These are phyloP conservation scores for Apantesis nais DNA, from an alignment of 2,888 invertebrate genomes.

Conservation along the genomic window DNA sequence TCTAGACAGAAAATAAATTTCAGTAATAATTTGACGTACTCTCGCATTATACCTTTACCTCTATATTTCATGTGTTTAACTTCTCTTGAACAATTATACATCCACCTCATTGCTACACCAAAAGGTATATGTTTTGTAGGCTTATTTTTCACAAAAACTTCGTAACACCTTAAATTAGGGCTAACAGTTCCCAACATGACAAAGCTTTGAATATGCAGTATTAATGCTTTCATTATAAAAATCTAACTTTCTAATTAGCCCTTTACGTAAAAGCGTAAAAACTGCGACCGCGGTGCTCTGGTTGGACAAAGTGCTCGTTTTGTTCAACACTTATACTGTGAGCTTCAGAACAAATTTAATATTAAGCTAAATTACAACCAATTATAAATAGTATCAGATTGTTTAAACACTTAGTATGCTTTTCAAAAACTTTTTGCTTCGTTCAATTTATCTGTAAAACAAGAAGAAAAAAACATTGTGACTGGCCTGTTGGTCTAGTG, in stretches of 20 bases:
- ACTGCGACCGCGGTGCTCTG: slow-evolving; percentile 55
- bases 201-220: slow-evolving; percentile 47
- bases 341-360: slow-evolving; percentile 23
- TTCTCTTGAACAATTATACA: slow-evolving; percentile 16
- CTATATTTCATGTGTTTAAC: neutral
- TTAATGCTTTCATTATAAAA: slow-evolving; percentile 59
- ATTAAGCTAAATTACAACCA: no score
- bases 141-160: slow-evolving; percentile 31
- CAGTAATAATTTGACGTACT: neutral
- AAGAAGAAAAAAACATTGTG: no score
- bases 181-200: slow-evolving; percentile 44
- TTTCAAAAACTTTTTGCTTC: no score
- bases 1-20: neutral
- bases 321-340: slow-evolving; percentile 34
- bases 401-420: neutral
- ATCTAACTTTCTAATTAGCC: slow-evolving; percentile 73
- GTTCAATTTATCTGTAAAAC: no score
- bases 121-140: slow-evolving; percentile 7
- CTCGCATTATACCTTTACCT: neutral
- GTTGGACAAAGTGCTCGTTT: slow-evolving; percentile 58
- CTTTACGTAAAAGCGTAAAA: slow-evolving; percentile 59
- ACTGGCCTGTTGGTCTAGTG: no score
- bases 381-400: neutral
- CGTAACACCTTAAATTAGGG: slow-evolving; percentile 43
- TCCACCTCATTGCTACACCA: neutral